A percentile compares a stretch with the other conserved stretches of the same genome.
phyloP scores from a whole-genome alignment of 1,140 invertebrate genomes.

The Gryllus bimaculatus region DNA sequence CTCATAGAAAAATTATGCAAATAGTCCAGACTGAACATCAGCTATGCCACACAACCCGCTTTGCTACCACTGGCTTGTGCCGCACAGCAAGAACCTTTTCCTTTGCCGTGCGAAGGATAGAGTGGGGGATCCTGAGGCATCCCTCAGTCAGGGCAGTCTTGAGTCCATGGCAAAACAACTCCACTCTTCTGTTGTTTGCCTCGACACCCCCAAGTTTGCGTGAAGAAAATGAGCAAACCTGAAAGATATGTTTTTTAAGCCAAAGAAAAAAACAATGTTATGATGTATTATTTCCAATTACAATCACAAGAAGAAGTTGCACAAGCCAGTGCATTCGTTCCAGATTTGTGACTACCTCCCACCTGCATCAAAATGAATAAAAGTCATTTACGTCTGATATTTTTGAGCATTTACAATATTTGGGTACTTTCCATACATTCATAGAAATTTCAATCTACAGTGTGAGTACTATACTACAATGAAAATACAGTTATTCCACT shows the following conservation, averaged over 20 bases:
- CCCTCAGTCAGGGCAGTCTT: not conserved
- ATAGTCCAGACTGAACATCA: not conserved
- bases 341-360: not conserved
- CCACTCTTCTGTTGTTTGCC: not conserved
- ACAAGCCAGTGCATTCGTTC: not conserved
- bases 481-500: no score
- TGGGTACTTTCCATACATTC: no score
- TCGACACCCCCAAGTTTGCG: not conserved
- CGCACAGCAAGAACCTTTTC: not conserved
- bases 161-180: not conserved
- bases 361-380: not conserved
- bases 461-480: no score
- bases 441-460: no score
- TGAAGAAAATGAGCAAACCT: not conserved
- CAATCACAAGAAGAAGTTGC: not conserved
- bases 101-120: not conserved
- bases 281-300: not conserved
- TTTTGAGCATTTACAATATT: no score
- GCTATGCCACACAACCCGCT: not conserved
- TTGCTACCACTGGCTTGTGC: not conserved
- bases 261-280: not conserved
- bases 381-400: not conserved
- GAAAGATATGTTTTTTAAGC: not conserved
- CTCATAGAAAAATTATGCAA: not conserved
- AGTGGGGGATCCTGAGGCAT: not conserved